Percentiles rank a stretch among this genome's conserved stretches.
These are phyloP conservation scores for Chiroxiphia lanceolata DNA, from an alignment of 2,797 vertebrate species.

Conservation along the genomic window DNA sequence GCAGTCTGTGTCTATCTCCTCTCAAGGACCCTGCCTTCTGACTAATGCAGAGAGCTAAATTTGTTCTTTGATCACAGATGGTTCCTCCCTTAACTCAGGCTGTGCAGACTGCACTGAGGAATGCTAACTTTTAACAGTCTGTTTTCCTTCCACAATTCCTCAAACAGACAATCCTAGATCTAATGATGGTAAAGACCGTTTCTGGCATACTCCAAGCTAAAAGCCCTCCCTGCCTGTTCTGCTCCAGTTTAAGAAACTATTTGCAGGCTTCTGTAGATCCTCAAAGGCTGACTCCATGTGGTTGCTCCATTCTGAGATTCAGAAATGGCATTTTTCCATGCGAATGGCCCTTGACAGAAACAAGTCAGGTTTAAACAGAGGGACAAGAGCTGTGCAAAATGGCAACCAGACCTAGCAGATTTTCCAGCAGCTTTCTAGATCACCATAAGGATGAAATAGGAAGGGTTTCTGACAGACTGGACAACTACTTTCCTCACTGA, in stretches of 20 bases:
- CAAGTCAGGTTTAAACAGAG: background rate
- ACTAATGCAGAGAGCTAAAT: background rate
- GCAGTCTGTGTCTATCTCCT: background rate
- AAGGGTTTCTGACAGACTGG: background rate
- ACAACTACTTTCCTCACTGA: background rate
- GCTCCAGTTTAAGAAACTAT: background rate
- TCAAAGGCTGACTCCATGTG: background rate
- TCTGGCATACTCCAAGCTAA: background rate
- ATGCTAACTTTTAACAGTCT: background rate
- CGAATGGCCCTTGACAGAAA: background rate
- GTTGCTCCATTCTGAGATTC: background rate
- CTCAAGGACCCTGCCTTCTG: background rate
- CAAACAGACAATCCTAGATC: background rate
- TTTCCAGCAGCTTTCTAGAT: background rate
- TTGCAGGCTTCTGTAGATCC: background rate
- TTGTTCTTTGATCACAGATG: background rate
- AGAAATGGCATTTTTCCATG: background rate
- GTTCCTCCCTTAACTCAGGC: background rate
- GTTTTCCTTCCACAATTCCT: conserved; percentile 16
- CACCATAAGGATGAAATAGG: background rate
- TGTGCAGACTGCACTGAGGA: background rate
- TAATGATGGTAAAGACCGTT: background rate
- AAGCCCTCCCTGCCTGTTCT: background rate
- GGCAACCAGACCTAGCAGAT: background rate
- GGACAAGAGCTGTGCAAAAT: background rate